Conservation (phyloP, 2,888 invertebrate species). For the Meloe dianella region DNA sequence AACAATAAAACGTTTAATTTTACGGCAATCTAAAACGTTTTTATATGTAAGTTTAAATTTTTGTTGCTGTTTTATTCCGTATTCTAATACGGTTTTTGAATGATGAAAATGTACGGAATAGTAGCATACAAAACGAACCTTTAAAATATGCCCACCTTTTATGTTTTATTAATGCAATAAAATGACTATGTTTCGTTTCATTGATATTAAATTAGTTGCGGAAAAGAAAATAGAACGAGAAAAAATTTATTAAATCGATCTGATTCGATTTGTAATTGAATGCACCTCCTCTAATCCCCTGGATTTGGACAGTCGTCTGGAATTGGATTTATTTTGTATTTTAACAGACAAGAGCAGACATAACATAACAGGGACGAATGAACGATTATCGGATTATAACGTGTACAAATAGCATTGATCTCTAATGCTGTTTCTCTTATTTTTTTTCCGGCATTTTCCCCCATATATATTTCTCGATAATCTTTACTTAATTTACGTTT, state of each 20-base stretch:
- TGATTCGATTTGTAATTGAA: slow-evolving; percentile 5
- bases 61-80: background rate
- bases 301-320: background rate
- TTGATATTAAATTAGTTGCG: background rate
- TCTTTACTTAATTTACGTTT: background rate
- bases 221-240: background rate
- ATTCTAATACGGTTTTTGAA: background rate
- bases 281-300: background rate
- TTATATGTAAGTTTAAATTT: slow-evolving; percentile 10
- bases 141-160: slow-evolving; percentile 2
- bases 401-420: background rate
- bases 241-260: background rate
- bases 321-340: background rate
- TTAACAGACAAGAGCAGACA: background rate
- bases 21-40: slow-evolving; percentile 8
- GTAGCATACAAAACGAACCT: background rate
- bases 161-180: slow-evolving; percentile 3
- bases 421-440: background rate
- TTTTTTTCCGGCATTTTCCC: background rate
- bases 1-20: slow-evolving; percentile 10
- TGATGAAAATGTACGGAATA: background rate
- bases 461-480: background rate
- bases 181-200: background rate
- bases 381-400: slow-evolving; percentile 10
- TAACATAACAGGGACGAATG: background rate